Conservation (phyloP, 2,113 vertebrate species). For the Theristicus caerulescens region DNA sequence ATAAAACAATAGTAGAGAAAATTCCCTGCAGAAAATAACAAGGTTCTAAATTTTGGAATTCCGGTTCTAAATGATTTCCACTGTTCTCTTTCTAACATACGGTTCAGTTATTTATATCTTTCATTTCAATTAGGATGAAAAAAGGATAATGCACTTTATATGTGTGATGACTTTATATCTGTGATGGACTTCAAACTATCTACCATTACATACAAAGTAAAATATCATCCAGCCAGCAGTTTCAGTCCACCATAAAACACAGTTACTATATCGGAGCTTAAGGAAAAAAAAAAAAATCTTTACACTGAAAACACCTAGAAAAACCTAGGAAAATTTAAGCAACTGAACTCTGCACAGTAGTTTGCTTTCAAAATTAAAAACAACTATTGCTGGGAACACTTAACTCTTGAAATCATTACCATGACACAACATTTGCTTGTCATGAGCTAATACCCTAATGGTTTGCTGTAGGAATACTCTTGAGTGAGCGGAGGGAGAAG, state of each 20-base stretch:
- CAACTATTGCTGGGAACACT: neutral
- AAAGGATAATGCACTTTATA: neutral
- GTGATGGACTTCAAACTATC: neutral
- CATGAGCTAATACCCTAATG: neutral
- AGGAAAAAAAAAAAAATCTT: neutral
- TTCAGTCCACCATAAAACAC: neutral
- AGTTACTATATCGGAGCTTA: neutral
- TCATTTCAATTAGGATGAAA: neutral
- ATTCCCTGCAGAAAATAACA: neutral
- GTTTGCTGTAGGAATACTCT: neutral
- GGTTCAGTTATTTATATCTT: neutral
- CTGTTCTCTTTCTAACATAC: neutral
- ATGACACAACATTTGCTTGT: neutral
- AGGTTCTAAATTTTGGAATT: conserved; percentile 36
- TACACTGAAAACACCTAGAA: neutral
- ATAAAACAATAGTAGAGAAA: conserved; percentile 28
- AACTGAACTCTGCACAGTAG: neutral
- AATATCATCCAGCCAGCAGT: neutral
- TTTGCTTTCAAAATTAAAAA: neutral
- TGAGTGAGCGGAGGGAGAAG: neutral
- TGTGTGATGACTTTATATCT: neutral
- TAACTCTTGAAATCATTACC: neutral
- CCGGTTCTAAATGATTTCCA: neutral
- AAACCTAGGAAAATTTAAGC: neutral
- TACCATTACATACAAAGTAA: neutral